Percentiles rank a stretch among this genome's conserved stretches.
phyloP scores from a whole-genome alignment of 2,797 vertebrate species.

The Pseudomugil tenellus region DNA sequence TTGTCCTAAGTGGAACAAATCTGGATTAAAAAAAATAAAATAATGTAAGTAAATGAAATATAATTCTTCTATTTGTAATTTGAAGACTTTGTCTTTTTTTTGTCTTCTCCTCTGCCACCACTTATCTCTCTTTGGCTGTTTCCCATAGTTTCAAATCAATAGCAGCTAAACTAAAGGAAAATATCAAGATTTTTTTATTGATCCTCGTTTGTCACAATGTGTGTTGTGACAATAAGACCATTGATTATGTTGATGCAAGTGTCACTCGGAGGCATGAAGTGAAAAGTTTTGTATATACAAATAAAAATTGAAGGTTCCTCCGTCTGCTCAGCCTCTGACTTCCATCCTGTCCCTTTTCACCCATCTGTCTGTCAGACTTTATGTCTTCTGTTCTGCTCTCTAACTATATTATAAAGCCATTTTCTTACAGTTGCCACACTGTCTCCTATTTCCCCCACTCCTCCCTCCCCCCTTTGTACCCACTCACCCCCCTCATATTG shows the following conservation, averaged over 20 bases:
- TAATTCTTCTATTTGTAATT: neutral
- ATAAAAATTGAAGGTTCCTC: conserved; percentile 40
- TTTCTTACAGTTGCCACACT: conserved; percentile 75
- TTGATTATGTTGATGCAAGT: conserved; percentile 13
- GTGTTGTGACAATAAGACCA: neutral
- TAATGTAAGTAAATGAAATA: neutral
- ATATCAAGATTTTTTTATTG: neutral
- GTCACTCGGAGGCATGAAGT: conserved; percentile 18
- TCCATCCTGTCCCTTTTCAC: conserved; percentile 13
- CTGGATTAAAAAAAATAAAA: neutral
- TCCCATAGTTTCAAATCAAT: conserved; percentile 19
- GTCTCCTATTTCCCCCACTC: conserved; percentile 47
- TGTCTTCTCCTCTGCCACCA: neutral
- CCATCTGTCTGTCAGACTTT: conserved; percentile 48
- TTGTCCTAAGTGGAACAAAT: neutral
- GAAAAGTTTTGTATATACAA: conserved; percentile 9
- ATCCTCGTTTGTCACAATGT: neutral
- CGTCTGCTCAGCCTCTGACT: conserved; percentile 29
- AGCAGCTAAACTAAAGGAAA: neutral
- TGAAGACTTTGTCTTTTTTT: neutral
- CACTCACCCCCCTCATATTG: conserved; percentile 45
- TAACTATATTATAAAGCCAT: conserved; percentile 75
- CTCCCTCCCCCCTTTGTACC: neutral
- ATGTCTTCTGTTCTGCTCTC: conserved; percentile 54
- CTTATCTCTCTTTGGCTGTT: neutral